A percentile compares a stretch with the other conserved stretches of the same genome.
These are phyloP conservation scores for Phenganax subtilis DNA, from an alignment of 92 coral and sea anemone genomes.

Conservation along the genomic window DNA sequence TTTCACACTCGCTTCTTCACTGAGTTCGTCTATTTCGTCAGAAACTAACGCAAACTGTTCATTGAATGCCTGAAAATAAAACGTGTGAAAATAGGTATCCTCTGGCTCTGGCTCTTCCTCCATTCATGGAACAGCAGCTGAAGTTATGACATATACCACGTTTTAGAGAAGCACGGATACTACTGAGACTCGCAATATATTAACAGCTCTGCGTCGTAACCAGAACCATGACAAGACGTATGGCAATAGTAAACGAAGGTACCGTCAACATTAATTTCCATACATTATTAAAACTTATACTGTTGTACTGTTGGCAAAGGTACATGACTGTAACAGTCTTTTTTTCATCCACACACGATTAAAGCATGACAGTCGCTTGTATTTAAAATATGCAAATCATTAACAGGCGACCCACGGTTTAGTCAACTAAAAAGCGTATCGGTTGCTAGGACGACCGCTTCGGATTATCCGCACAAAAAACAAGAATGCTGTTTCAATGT, in stretches of 20 bases:
- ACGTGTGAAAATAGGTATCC: constrained; percentile 55
- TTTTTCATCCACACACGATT: background rate
- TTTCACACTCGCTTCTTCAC: background rate
- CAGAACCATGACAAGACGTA: background rate
- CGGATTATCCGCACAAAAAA: background rate
- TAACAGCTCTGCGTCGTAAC: background rate
- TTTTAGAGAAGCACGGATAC: constrained; percentile 9
- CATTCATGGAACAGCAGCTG: constrained; percentile 11
- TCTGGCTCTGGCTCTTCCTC: constrained; percentile 55
- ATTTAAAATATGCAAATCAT: constrained; percentile 38
- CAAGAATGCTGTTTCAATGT: background rate
- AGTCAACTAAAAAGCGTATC: constrained; percentile 16
- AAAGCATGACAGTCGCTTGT: constrained; percentile 16
- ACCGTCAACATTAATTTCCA: background rate
- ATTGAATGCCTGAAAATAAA: constrained; percentile 89
- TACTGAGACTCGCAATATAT: constrained; percentile 1
- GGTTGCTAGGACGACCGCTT: constrained; percentile 15
- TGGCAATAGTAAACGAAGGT: background rate
- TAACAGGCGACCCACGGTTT: constrained; percentile 7
- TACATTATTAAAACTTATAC: background rate
- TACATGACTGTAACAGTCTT: no score
- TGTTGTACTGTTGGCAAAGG: background rate
- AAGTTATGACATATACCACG: background rate
- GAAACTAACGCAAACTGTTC: constrained; percentile 76
- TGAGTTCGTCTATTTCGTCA: constrained; percentile 61